A percentile compares a stretch with the other conserved stretches of the same genome.
These are phyloP conservation scores for Calliopum simillimum DNA, from an alignment of 2,888 invertebrate genomes.

Conservation along the genomic window DNA sequence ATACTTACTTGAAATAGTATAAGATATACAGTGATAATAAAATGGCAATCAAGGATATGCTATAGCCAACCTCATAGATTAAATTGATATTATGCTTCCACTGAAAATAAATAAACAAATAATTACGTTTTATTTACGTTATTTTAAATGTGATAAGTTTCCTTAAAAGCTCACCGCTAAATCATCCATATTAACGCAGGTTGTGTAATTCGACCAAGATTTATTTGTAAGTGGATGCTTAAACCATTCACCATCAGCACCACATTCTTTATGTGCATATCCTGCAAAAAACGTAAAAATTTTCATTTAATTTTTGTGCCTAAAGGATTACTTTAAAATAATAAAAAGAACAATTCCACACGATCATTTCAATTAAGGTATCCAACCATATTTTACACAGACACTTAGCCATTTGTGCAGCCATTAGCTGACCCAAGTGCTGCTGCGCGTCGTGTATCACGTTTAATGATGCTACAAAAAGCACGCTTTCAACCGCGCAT, in stretches of 20 bases:
- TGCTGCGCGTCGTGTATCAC: no score
- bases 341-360: no score
- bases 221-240: slow-evolving; percentile 80
- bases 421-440: no score
- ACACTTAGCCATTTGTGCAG: no score
- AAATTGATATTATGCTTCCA: slow-evolving; percentile 78
- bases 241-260: slow-evolving; percentile 85
- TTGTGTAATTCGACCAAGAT: slow-evolving; percentile 92
- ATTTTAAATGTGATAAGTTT: background rate
- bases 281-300: slow-evolving; percentile 68
- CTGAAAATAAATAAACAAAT: slow-evolving; percentile 67
- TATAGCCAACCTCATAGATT: slow-evolving; percentile 88
- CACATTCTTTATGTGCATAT: slow-evolving; percentile 84
- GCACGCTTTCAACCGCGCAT: no score
- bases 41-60: slow-evolving; percentile 86
- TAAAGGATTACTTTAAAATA: no score
- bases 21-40: slow-evolving; percentile 85
- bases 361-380: no score
- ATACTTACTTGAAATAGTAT: slow-evolving; percentile 86
- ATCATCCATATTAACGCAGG: slow-evolving; percentile 81
- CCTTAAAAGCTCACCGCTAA: slow-evolving; percentile 71
- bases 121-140: no score
- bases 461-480: no score
- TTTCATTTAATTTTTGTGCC: no score
- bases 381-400: no score